Conservation (phyloP, 30 jellyfish, hydroid and myxozoan genomes). For the Morbakka virulenta region DNA sequence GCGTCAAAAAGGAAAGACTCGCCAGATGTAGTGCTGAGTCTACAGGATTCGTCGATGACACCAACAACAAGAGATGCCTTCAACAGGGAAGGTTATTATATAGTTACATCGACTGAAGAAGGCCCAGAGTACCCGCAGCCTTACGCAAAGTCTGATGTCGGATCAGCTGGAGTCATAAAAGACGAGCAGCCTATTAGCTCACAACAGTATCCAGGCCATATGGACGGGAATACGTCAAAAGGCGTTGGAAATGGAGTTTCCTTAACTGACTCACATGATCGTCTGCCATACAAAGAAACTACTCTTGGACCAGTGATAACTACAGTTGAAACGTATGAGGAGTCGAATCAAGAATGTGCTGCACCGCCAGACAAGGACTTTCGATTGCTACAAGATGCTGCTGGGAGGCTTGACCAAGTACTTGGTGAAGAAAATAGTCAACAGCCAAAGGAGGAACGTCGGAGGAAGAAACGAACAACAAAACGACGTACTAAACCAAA, state of each 20-base stretch:
- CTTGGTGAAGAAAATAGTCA: conserved; percentile 63
- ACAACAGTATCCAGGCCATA: not conserved
- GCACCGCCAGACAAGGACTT: conserved; percentile 36
- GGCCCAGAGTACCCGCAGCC: not conserved
- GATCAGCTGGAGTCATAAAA: not conserved
- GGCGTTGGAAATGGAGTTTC: not conserved
- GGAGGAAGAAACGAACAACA: conserved; percentile 21
- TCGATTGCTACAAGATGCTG: conserved; percentile 70
- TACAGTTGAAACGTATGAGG: conserved; percentile 10
- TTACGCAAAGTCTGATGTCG: not conserved
- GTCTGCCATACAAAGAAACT: conserved; percentile 39
- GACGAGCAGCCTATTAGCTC: not conserved
- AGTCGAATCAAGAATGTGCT: not conserved
- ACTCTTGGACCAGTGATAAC: conserved; percentile 34
- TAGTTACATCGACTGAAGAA: not conserved
- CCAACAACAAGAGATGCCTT: not conserved
- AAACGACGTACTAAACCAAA: conserved; percentile 45
- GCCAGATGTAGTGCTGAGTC: conserved; percentile 5
- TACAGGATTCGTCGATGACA: not conserved
- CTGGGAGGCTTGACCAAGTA: conserved; percentile 88
- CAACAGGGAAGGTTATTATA: not conserved
- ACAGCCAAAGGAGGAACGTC: conserved; percentile 25
- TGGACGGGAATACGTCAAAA: not conserved
- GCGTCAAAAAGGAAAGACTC: conserved; percentile 17
- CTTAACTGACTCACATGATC: not conserved